phyloP scores from a whole-genome alignment of 1,140 invertebrate genomes.

The Chelonus insularis region DNA sequence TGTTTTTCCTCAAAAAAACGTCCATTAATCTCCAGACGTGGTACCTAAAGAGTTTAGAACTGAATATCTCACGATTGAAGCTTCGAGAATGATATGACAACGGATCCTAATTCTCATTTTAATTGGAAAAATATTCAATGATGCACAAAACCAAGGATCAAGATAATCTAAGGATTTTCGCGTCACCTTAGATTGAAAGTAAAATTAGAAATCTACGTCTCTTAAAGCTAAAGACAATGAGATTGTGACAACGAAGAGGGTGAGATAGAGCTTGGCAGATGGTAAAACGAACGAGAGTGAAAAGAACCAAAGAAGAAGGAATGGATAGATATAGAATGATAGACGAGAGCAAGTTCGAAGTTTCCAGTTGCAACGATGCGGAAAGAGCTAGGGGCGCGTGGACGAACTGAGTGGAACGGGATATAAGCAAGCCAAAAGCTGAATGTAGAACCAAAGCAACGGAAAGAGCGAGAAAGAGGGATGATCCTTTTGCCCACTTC shows the following conservation, averaged over 20 bases:
- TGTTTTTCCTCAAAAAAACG: too few species aligned
- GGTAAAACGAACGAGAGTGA: constrained; percentile 9
- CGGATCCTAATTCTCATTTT: too few species aligned
- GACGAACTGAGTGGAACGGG: constrained; percentile 1
- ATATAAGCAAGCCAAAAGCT: too few species aligned
- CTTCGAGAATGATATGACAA: too few species aligned
- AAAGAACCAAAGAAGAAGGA: not conserved
- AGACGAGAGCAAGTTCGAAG: not conserved
- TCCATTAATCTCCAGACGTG: too few species aligned
- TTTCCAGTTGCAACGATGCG: constrained; percentile 7
- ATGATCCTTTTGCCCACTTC: constrained; percentile 1
- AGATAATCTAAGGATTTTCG: too few species aligned
- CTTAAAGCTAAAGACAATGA: not conserved
- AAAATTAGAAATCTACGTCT: not conserved
- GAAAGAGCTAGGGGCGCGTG: constrained; percentile 14
- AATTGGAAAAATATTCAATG: too few species aligned
- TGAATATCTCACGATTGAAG: too few species aligned
- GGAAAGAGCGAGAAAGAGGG: not conserved
- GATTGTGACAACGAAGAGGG: not conserved
- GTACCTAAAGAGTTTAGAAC: too few species aligned
- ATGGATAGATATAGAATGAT: not conserved
- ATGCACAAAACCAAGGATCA: too few species aligned
- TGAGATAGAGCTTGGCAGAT: constrained; percentile 4
- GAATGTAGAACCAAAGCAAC: not conserved
- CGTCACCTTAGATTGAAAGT: not conserved